These are phyloP conservation scores for Achlya flavicornis DNA, from an alignment of 2,888 invertebrate genomes.

Conservation along the genomic window DNA sequence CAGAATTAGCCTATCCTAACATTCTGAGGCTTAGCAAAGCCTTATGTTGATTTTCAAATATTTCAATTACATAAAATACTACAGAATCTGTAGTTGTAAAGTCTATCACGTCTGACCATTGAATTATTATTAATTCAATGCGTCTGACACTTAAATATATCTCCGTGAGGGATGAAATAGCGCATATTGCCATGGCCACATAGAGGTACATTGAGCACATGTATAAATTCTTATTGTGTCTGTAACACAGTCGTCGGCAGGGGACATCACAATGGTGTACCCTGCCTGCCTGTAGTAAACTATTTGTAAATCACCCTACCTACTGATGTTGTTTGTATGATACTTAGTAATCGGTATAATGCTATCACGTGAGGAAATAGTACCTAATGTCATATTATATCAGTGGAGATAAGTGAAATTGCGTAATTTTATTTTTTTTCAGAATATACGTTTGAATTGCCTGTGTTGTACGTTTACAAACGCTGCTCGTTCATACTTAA, in stretches of 20 bases:
- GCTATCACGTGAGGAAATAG: too few species aligned
- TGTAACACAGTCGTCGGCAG: slow-evolving; percentile 30
- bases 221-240: slow-evolving; percentile 51
- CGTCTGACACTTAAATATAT: neutral
- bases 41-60: too few species aligned
- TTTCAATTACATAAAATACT: too few species aligned
- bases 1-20: too few species aligned
- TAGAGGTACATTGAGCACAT: neutral
- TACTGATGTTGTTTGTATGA: neutral
- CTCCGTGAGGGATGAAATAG: neutral
- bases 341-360: neutral
- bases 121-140: too few species aligned
- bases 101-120: neutral
- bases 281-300: slow-evolving; percentile 10
- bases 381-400: too few species aligned
- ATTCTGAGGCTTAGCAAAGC: too few species aligned
- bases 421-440: too few species aligned
- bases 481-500: too few species aligned
- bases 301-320: neutral
- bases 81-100: neutral
- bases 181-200: neutral
- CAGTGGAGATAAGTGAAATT: too few species aligned
- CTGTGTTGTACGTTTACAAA: too few species aligned
- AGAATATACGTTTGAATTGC: too few species aligned
- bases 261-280: slow-evolving; percentile 31